A percentile compares a stretch with the other conserved stretches of the same genome.
These are phyloP conservation scores for Centruroides sculpturatus DNA, from an alignment of 1,140 invertebrate genomes.

Conservation along the genomic window DNA sequence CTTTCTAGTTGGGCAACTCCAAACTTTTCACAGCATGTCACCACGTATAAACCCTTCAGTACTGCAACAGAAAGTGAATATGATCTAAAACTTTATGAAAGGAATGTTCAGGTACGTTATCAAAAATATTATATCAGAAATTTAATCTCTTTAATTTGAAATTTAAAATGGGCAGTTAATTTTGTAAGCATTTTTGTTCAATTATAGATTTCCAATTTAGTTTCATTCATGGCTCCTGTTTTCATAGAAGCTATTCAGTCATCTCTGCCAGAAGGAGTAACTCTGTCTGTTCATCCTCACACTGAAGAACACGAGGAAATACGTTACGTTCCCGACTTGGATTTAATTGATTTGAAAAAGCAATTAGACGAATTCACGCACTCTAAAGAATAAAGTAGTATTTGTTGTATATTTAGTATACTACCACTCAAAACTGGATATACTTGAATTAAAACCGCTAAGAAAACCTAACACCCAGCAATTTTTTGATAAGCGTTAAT, in stretches of 20 bases:
- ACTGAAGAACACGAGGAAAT: conserved; percentile 41
- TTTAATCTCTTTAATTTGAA: neutral
- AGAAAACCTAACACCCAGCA: no score
- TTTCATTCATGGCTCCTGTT: conserved; percentile 38
- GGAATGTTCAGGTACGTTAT: no score
- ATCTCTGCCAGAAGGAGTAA: conserved; percentile 55
- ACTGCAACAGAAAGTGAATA: no score
- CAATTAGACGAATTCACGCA: conserved; percentile 29
- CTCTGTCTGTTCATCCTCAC: conserved; percentile 43
- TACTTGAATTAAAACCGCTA: no score
- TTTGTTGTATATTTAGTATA: no score
- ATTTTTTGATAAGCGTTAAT: no score
- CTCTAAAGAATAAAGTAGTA: neutral
- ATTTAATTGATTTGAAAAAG: conserved; percentile 53
- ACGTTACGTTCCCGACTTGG: conserved; percentile 60
- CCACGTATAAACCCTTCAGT: no score
- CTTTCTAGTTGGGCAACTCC: no score
- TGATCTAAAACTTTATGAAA: no score
- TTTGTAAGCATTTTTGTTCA: neutral
- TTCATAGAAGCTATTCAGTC: conserved; percentile 54
- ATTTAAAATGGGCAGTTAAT: neutral
- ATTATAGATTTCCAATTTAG: conserved; percentile 40
- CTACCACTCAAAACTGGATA: no score
- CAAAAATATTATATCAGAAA: neutral
- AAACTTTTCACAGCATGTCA: no score